These are phyloP conservation scores for Autographa gamma DNA, from an alignment of 2,888 invertebrate genomes.

Conservation along the genomic window DNA sequence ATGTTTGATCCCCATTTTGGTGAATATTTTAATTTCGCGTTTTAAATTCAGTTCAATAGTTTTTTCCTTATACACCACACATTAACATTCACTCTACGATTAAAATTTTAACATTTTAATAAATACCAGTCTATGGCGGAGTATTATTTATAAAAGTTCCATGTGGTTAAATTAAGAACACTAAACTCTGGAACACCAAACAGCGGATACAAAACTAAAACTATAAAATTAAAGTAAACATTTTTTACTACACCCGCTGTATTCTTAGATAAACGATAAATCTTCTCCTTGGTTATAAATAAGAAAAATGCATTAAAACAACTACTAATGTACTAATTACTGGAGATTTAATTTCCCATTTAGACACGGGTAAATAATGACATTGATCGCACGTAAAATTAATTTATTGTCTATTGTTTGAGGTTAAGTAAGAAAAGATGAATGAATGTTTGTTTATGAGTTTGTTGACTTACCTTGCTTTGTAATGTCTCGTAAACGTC, in stretches of 20 bases:
- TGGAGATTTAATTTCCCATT: constrained; percentile 62
- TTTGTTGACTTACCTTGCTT: constrained; percentile 44
- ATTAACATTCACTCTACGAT: too few relatives aligned
- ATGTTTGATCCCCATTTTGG: too few relatives aligned
- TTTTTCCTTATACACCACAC: too few relatives aligned
- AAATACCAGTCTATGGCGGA: not conserved
- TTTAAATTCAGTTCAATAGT: too few relatives aligned
- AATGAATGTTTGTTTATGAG: constrained; percentile 20
- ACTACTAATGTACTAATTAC: constrained; percentile 57
- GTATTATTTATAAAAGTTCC: not conserved
- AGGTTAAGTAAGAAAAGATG: constrained; percentile 31
- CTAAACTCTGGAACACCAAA: not conserved
- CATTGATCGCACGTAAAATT: constrained; percentile 61
- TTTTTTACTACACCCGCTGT: constrained; percentile 13
- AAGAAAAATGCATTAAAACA: constrained; percentile 40
- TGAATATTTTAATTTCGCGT: too few relatives aligned
- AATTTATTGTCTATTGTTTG: constrained; percentile 64
- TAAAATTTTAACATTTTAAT: not conserved
- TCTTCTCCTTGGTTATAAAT: constrained; percentile 31
- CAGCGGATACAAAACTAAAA: not conserved
- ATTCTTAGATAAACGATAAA: constrained; percentile 33
- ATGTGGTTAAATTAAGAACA: not conserved
- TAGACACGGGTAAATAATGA: constrained; percentile 61
- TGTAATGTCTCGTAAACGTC: constrained; percentile 37
- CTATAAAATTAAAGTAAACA: constrained; percentile 23